These are phyloP conservation scores for Zosterops borbonicus DNA, from an alignment of 2,113 vertebrate species.

Conservation along the genomic window DNA sequence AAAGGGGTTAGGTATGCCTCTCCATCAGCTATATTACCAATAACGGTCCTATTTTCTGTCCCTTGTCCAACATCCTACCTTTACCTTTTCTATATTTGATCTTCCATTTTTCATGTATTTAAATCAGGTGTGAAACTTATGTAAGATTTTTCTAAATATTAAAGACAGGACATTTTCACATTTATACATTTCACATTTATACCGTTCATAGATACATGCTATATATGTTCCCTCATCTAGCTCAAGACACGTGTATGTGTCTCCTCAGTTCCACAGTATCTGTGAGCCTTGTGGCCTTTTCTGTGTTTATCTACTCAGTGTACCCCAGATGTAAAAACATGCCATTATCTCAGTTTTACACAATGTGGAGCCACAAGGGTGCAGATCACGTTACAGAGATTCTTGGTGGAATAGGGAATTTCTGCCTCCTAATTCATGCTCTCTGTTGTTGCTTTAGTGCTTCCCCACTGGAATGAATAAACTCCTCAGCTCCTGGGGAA, in stretches of 20 bases:
- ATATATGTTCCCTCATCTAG: not conserved
- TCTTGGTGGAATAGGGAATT: not conserved
- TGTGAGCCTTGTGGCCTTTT: not conserved
- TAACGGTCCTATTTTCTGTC: conserved; percentile 7
- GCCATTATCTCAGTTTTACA: not conserved
- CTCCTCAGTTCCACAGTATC: not conserved
- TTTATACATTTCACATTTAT: not conserved
- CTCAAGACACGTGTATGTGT: not conserved
- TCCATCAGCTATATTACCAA: not conserved
- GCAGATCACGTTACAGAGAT: not conserved
- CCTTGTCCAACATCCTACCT: not conserved
- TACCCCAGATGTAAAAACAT: not conserved
- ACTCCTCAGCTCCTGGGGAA: not conserved
- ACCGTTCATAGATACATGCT: not conserved
- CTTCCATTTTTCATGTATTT: not conserved
- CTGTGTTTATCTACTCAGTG: not conserved
- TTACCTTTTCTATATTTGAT: conserved; percentile 12
- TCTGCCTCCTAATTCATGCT: not conserved
- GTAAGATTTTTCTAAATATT: not conserved
- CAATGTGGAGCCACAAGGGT: not conserved
- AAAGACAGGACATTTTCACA: not conserved
- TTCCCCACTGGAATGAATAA: not conserved
- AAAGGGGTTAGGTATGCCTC: not conserved
- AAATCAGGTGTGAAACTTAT: conserved; percentile 5
- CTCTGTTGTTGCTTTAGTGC: not conserved